A percentile compares a stretch with the other conserved stretches of the same genome.
These are phyloP conservation scores for Euplagia quadripunctaria DNA, from an alignment of 2,888 invertebrate genomes.

Conservation along the genomic window DNA sequence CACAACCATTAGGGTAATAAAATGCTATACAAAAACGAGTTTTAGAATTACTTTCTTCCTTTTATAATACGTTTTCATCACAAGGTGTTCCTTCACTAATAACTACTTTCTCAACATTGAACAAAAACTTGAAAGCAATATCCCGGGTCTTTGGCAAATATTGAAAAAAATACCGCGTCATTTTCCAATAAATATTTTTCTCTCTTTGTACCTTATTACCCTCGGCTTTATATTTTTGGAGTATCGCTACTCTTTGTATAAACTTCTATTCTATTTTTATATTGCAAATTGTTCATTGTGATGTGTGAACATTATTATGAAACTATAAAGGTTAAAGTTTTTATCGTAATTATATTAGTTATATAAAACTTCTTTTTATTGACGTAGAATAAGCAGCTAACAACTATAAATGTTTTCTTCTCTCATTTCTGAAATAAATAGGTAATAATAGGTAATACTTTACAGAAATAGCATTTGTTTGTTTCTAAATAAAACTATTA, in stretches of 20 bases:
- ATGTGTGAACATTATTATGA: neutral
- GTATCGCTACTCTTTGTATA: neutral
- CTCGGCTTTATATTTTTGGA: slow-evolving; percentile 9
- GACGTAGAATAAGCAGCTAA: neutral
- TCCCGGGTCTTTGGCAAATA: slow-evolving; percentile 21
- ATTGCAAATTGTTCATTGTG: neutral
- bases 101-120: slow-evolving; percentile 32
- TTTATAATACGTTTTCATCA: slow-evolving; percentile 30
- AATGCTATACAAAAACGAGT: neutral
- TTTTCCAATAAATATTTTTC: slow-evolving; percentile 38
- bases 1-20: neutral
- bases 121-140: slow-evolving; percentile 40
- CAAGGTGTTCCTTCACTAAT: slow-evolving; percentile 17
- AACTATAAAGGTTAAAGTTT: neutral
- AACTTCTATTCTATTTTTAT: neutral
- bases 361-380: neutral
- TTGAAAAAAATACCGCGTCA: slow-evolving; percentile 40
- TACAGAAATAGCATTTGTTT: neutral
- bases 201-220: slow-evolving; percentile 26
- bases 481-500: neutral
- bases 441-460: too few species aligned
- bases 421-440: neutral
- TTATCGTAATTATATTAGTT: neutral
- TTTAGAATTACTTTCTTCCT: neutral
- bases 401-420: neutral